Evolutionary conservation across 2,113 vertebrate species (phyloP).

Genomic region (Cisticola juncidis): DNA sequence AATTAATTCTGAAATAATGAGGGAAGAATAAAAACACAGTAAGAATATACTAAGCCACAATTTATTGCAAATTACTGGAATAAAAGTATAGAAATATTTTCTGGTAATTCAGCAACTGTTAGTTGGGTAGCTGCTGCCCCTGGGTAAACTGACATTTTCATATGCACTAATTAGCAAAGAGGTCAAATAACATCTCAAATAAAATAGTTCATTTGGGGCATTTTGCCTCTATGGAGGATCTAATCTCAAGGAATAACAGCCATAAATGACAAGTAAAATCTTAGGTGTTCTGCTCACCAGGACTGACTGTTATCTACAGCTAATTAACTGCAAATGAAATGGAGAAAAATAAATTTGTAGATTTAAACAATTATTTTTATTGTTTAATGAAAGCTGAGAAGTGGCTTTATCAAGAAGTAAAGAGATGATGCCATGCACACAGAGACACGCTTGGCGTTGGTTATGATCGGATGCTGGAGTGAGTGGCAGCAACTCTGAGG

Average conservation of each 20-base stretch:
- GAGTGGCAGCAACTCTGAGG: not conserved
- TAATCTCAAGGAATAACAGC: not conserved
- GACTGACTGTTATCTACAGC: not conserved
- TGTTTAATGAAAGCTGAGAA: not conserved
- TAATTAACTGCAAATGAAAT: not conserved
- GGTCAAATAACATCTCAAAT: slow-evolving; percentile 53
- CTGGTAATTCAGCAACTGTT: slow-evolving; percentile 39
- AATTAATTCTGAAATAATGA: not conserved
- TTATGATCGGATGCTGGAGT: not conserved
- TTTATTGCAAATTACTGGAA: not conserved
- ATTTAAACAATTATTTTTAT: not conserved
- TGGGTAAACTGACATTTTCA: slow-evolving; percentile 61
- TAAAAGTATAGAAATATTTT: not conserved
- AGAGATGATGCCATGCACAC: fast-evolving
- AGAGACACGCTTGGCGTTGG: not conserved
- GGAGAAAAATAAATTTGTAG: not conserved
- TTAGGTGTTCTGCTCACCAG: not conserved
- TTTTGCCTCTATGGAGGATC: not conserved
- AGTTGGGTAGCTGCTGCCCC: slow-evolving; percentile 18
- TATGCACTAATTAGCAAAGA: slow-evolving; percentile 69
- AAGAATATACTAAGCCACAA: not conserved
- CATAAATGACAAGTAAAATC: not conserved
- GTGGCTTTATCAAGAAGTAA: not conserved
- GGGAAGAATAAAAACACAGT: not conserved
- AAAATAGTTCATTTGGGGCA: not conserved